Percentiles rank a stretch among this genome's conserved stretches.
phyloP scores from a whole-genome alignment of 2,888 invertebrate genomes.

The Venusia cambrica region DNA sequence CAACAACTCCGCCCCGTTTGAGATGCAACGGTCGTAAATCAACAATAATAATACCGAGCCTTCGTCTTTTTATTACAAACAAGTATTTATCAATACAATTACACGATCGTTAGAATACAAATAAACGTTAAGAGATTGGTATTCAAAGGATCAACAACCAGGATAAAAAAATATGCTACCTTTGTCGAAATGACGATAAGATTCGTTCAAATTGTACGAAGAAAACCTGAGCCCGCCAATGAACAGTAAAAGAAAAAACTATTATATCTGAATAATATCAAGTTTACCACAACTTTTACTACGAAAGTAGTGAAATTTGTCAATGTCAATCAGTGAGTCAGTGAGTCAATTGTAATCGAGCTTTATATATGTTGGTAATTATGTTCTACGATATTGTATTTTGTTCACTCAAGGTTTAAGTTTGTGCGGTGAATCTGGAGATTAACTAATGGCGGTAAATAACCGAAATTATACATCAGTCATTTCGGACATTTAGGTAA shows the following conservation, averaged over 20 bases:
- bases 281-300: too few relatives aligned
- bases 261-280: too few relatives aligned
- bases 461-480: too few relatives aligned
- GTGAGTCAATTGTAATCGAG: constrained; percentile 3
- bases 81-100: constrained; percentile 75
- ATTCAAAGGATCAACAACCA: constrained; percentile 35
- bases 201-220: constrained; percentile 4
- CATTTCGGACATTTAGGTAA: too few relatives aligned
- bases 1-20: constrained; percentile 59
- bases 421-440: too few relatives aligned
- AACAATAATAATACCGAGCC: constrained; percentile 62
- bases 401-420: too few relatives aligned
- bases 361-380: constrained; percentile 27
- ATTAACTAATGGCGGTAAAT: too few relatives aligned
- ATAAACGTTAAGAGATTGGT: constrained; percentile 53
- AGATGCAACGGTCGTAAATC: constrained; percentile 63
- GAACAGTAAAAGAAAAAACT: too few relatives aligned
- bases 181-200: constrained; percentile 13
- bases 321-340: too few relatives aligned
- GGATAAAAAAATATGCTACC: constrained; percentile 8
- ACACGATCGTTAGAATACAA: constrained; percentile 68
- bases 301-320: too few relatives aligned
- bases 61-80: constrained; percentile 63
- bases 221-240: too few relatives aligned
- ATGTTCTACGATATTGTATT: constrained; percentile 47